Evolutionary conservation across 2,888 invertebrate species (phyloP).

Genomic region (Himalopsyche tibetana): DNA sequence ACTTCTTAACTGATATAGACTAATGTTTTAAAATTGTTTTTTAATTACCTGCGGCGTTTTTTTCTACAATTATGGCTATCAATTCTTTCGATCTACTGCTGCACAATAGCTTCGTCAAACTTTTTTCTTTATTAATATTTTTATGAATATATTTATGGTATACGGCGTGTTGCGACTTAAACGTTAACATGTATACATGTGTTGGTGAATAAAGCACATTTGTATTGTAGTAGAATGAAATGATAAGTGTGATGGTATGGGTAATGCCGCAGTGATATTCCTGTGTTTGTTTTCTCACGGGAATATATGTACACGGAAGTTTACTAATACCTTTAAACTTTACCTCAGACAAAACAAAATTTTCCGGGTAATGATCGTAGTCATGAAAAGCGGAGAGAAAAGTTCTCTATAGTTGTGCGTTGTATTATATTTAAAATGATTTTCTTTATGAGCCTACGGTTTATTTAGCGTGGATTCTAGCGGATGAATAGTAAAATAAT

Average conservation of each 20-base stretch:
- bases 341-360: slow-evolving; percentile 42
- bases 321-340: slow-evolving; percentile 35
- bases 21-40: background rate
- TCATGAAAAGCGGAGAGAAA: background rate
- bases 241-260: slow-evolving; percentile 38
- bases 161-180: background rate
- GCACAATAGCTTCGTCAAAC: background rate
- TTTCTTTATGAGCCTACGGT: background rate
- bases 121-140: background rate
- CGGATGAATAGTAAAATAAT: background rate
- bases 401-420: background rate
- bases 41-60: background rate
- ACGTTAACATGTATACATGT: background rate
- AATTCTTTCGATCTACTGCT: background rate
- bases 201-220: slow-evolving; percentile 27
- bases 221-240: slow-evolving; percentile 37
- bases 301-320: slow-evolving; percentile 40
- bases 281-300: slow-evolving; percentile 42
- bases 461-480: background rate
- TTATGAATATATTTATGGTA: background rate
- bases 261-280: slow-evolving; percentile 42
- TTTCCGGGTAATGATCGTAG: slow-evolving; percentile 38
- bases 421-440: slow-evolving; percentile 24
- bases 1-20: no score
- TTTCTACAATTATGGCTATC: background rate